Evolutionary conservation across 2,888 invertebrate genomes (phyloP), one percentile per base, ranked within the genome.

Genomic region (Amblyteles armatorius): DNA sequence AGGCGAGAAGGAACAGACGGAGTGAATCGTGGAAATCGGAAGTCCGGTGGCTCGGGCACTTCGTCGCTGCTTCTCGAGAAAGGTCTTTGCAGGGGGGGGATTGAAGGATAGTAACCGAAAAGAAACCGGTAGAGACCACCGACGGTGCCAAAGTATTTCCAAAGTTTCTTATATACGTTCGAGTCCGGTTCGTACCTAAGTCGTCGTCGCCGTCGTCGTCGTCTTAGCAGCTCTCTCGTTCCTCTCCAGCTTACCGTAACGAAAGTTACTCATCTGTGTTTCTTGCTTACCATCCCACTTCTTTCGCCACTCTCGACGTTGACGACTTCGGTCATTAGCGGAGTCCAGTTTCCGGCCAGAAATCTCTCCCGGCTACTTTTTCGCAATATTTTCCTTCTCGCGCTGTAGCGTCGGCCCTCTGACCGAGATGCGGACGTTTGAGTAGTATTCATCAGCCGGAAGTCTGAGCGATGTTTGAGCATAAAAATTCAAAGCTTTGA

Each of bases 111-210:
- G 72, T 67, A 68, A 67, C 57, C 68, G 65, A 79, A 79, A 68
- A 77, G 79, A 82, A 74, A 77, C 82, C 29, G 82, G 73, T 55
- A 68, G 77, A 76, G 76, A 73, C 74, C 63, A 79, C 68, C 74
- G 69, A 74, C 80, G 72, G 79, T 84, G 82, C 82, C 86, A 78
- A 79, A 84, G 82, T 85, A 79, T 84, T 80, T 76, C 79, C 82
- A 77, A 86, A 84, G 72, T 86, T 89, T 87, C 89, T 89, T 87
- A 85, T 72, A 36, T 57, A 77, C 69, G 67, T 57, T 85, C 85
- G 80, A 83, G 82, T 13, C 83, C 83, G 80, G 71, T 48, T 85
- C 85, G 80, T 82, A 79, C 57, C 83, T 82, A 83, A 80, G 78
- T 79, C 86, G 84, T 87, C 86, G 87, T 88, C 67, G 69, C 40